A percentile compares a stretch with the other conserved stretches of the same genome.
These are phyloP conservation scores for Diorhabda elongata DNA, from an alignment of 1,140 invertebrate species.

Conservation along the genomic window DNA sequence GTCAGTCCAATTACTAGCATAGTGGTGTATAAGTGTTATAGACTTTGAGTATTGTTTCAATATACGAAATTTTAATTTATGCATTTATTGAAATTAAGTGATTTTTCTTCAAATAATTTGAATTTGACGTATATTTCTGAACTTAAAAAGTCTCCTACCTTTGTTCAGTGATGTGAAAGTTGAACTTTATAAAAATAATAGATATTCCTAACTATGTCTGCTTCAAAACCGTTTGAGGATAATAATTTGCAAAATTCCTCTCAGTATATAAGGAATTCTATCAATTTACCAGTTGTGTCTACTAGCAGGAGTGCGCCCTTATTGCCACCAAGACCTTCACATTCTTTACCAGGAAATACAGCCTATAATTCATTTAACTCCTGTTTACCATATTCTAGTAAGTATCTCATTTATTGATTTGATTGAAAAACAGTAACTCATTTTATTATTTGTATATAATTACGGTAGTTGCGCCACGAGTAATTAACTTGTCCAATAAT, in stretches of 20 bases:
- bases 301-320: conserved; percentile 30
- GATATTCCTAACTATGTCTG: conserved; percentile 10
- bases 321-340: conserved; percentile 40
- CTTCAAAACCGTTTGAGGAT: conserved; percentile 12
- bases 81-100: too few relatives aligned
- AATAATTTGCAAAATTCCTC: conserved; percentile 30
- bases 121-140: too few relatives aligned
- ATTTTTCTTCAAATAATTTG: too few relatives aligned
- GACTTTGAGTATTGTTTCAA: too few relatives aligned
- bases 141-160: too few relatives aligned
- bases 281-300: conserved; percentile 10
- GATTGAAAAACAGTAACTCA: background rate
- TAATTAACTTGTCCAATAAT: background rate
- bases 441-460: background rate
- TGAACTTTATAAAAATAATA: background rate
- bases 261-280: conserved; percentile 28
- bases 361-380: conserved; percentile 26
- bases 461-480: too few relatives aligned
- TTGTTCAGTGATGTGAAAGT: conserved; percentile 11
- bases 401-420: conserved; percentile 7
- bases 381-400: conserved; percentile 26
- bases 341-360: conserved; percentile 18
- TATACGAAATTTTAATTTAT: too few relatives aligned
- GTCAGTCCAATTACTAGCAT: too few relatives aligned
- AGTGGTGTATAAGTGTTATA: too few relatives aligned